Evolutionary conservation across 2,797 vertebrate genomes (phyloP), one percentile per base, ranked within the genome.

Genomic region (Coracias cyanogaster): DNA sequence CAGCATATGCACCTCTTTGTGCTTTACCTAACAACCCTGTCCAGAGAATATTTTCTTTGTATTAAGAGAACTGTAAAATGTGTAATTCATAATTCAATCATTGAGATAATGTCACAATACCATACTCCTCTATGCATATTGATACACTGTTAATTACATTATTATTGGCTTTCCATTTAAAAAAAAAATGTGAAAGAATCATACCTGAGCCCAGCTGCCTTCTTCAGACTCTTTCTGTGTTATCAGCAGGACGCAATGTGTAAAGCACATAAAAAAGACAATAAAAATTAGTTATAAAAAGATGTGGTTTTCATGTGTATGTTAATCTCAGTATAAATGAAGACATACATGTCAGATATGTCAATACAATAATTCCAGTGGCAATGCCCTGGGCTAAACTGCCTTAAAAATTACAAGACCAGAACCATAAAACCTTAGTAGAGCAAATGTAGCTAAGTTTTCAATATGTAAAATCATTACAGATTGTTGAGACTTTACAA

Each of bases 121-220:
- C 46, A 14, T 48, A 46, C 24, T 89, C 49, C 45, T 67, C 18
- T 57, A 26, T 29, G 16, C 9, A 29, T 43, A 48, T 0, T 49
- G 37, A 73, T 46, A 13, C 10, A 49, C 12, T 10, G 24, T 41
- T 60, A 82, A 45, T 55, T 26, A 48, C 7, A 26, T 52, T 74
- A 62, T 55, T 88, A 58, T 55, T 72, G 82, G 39, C 8, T 33
- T 82, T 65, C 24, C 4, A 1, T 80, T 55, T 2, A 19, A 80
- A 90, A 51, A 67, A 60, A 51, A 46, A 8, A 62, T 6, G 9
- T 61, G 52, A 95, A 93, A 93, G 37, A 43, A 58, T 96, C 98
- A 97, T 98, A 99, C 99, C 99, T 99, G 99, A 78, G 99, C 99
- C 99, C 99, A 99, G 94, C 99, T 99, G 81, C 99, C 99, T 98